Percentiles rank a stretch among this genome's conserved stretches.
phyloP scores from a whole-genome alignment of 2,797 vertebrate species.

The Melanotaenia nigrans region DNA sequence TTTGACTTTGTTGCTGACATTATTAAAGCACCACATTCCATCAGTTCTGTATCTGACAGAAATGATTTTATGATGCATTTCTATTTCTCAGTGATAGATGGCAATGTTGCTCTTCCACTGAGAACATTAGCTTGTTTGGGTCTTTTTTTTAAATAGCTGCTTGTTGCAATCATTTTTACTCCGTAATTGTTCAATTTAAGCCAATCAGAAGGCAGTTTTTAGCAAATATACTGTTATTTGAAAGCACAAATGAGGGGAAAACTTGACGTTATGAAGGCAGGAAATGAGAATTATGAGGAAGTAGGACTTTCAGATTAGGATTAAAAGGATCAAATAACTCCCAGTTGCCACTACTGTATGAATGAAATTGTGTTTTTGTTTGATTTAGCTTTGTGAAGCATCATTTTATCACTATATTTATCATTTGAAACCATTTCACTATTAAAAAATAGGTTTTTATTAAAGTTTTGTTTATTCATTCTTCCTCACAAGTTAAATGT shows the following conservation, averaged over 20 bases:
- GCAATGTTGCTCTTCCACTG: conserved; percentile 90
- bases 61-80: conserved; percentile 42
- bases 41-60: not conserved
- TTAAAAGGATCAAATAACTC: conserved; percentile 11
- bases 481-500: not conserved
- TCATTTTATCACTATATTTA: not conserved
- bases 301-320: not conserved
- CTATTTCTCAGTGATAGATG: conserved; percentile 84
- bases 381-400: conserved; percentile 16
- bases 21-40: not conserved
- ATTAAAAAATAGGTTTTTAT: not conserved
- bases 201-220: conserved; percentile 38
- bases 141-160: conserved; percentile 33
- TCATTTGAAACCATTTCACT: not conserved
- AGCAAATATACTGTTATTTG: conserved; percentile 31
- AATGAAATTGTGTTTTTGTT: conserved; percentile 27
- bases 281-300: conserved; percentile 24
- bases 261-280: conserved; percentile 29
- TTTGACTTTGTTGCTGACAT: not conserved
- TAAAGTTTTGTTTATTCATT: not conserved
- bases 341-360: not conserved
- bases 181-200: conserved; percentile 63
- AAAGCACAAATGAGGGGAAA: conserved; percentile 50
- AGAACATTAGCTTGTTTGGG: conserved; percentile 14
- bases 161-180: conserved; percentile 41